These are phyloP conservation scores for Phymastichus coffea DNA, from an alignment of 1,140 invertebrate species.

Conservation along the genomic window DNA sequence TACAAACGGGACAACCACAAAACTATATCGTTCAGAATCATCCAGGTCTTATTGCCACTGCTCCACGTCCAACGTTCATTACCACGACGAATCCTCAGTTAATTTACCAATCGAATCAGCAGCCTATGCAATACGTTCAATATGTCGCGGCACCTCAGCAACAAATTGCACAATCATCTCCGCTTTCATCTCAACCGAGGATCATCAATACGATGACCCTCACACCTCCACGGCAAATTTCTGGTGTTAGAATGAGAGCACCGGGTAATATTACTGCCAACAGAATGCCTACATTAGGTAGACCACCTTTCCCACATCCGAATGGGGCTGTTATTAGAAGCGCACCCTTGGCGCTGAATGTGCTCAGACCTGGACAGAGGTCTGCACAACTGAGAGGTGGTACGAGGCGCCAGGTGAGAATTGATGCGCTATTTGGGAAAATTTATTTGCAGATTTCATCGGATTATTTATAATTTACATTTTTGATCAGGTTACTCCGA, in stretches of 20 bases:
- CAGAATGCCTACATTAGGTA: not conserved
- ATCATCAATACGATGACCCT: conserved; percentile 23
- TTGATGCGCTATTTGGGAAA: too few species aligned
- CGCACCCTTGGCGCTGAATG: conserved; percentile 6
- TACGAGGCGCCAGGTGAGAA: conserved; percentile 9
- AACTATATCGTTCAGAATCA: conserved; percentile 15
- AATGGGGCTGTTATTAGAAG: conserved; percentile 35
- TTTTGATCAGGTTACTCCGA: not conserved
- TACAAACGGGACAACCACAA: conserved; percentile 4
- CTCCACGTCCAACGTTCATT: conserved; percentile 3
- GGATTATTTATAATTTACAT: too few species aligned
- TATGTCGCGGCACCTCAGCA: not conserved
- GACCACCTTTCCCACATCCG: conserved; percentile 29
- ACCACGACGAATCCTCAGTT: not conserved
- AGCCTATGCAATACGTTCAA: not conserved
- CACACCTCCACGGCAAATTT: conserved; percentile 2
- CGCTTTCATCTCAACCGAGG: too few species aligned
- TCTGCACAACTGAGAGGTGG: not conserved
- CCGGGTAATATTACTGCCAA: not conserved
- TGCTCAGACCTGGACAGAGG: conserved; percentile 17
- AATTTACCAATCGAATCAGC: not conserved
- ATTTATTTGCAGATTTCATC: not conserved
- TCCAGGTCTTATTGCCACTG: not conserved
- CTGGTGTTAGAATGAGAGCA: conserved; percentile 4
- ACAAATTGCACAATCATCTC: too few species aligned